These are phyloP conservation scores for Cryptops parisi DNA, from an alignment of 2,888 invertebrate species.

Conservation along the genomic window DNA sequence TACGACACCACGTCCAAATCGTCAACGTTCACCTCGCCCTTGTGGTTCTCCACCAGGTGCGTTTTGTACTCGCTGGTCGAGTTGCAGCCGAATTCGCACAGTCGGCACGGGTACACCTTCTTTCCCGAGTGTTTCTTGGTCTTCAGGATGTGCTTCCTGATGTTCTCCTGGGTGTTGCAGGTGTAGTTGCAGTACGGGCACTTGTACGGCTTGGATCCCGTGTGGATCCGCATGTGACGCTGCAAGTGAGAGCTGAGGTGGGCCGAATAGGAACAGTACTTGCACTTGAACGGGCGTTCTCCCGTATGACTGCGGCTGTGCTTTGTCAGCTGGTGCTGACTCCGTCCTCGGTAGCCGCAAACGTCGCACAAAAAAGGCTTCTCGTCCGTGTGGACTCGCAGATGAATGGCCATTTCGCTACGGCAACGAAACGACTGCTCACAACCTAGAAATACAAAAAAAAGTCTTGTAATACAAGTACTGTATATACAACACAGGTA, in stretches of 20 bases:
- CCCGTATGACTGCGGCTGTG: slow-evolving; percentile 30
- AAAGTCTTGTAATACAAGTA: not conserved
- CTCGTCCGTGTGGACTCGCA: slow-evolving; percentile 16
- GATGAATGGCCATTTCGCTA: slow-evolving; percentile 17
- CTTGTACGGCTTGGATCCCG: slow-evolving; percentile 31
- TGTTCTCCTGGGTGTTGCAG: slow-evolving; percentile 53
- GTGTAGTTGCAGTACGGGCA: slow-evolving; percentile 50
- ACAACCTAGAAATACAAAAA: slow-evolving; percentile 16
- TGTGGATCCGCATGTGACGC: slow-evolving; percentile 32
- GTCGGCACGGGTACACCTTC: slow-evolving; percentile 59
- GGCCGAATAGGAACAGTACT: slow-evolving; percentile 31
- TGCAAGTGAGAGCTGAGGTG: slow-evolving; percentile 28
- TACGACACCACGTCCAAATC: slow-evolving; percentile 10
- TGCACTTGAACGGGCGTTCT: slow-evolving; percentile 29
- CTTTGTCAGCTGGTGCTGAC: slow-evolving; percentile 27
- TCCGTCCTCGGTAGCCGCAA: slow-evolving; percentile 23
- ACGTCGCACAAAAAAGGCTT: slow-evolving; percentile 19
- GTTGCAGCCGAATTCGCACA: slow-evolving; percentile 35
- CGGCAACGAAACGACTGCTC: slow-evolving; percentile 14
- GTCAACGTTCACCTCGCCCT: not conserved
- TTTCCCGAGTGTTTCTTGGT: slow-evolving; percentile 63
- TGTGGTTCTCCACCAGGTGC: slow-evolving; percentile 7
- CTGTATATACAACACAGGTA: not conserved
- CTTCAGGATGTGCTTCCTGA: slow-evolving; percentile 68
- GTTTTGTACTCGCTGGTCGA: slow-evolving; percentile 3